Base-by-base conservation (phyloP, 1,140 invertebrate species). In the Triops cancriformis region DNA sequence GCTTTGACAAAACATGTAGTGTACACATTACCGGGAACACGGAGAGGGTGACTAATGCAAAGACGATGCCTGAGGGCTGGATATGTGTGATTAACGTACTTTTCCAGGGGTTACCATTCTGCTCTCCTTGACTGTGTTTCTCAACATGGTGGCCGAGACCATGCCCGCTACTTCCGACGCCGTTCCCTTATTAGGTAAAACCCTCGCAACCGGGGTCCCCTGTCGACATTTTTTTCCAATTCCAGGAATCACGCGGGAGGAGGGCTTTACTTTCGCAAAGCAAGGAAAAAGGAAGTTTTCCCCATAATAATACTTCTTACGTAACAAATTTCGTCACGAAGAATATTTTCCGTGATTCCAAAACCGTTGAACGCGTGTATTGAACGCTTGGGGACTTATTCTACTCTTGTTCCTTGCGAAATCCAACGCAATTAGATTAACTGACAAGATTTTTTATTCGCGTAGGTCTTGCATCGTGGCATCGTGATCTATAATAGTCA, bases 91-190 rank as follows among this genome's bases (percentile, higher is more conserved):
- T 23, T 64, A 64, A 64, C 73, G 83, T 83, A 82, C 82, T 80
- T 84, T 84, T 85, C 81, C 87, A 93, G 92, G 92, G 84, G 92
- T 94, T 81, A 94, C 93, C 82, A 94, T 95, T 86, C 89, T 95
- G 82, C 90, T 95, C 84, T 94, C 93, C 83, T 88, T 95, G 84
- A 94, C 93, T 85, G 93, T 95, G 84, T 95, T 95, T 87, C 91
- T 94, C 87, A 90, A 95, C 84, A 90, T 95, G 87, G 89, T 95
- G 79, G 91, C 89, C 80, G 88, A 92, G 87, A 90, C 91, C 83
- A 93, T 94, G 87, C 93, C 93, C 78, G 91, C 92, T 80, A 94
- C 93, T 75, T 93, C 91, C 78, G 92, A 94, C 84, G 91, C 92
- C 80, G 90, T 94, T 77, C 93, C 93, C 80, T 87, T 94, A 81